Evolutionary conservation across 2,888 invertebrate genomes (phyloP).

Genomic region (Drosophila mettleri): DNA sequence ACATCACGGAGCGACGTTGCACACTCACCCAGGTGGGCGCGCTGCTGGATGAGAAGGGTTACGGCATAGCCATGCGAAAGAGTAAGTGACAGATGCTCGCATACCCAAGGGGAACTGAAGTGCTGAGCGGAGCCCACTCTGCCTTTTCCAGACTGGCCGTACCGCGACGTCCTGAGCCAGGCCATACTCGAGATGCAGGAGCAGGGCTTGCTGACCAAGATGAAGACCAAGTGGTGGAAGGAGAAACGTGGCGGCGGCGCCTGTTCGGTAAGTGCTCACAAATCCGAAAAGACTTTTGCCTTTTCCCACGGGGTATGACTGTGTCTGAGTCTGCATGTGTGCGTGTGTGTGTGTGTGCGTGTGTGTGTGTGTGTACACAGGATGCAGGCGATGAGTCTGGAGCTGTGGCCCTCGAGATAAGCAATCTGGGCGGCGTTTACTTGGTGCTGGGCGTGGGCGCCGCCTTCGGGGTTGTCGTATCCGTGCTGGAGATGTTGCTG

Average conservation of each 20-base stretch:
- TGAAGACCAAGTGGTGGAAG: conserved; percentile 97
- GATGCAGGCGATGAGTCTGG: conserved; percentile 80
- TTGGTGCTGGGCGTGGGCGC: conserved; percentile 87
- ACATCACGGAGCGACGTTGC: conserved; percentile 88
- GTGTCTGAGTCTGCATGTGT: conserved; percentile 9
- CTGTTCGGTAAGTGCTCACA: conserved; percentile 87
- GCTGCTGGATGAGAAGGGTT: conserved; percentile 89
- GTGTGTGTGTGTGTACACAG: conserved; percentile 68
- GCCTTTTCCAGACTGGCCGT: conserved; percentile 85
- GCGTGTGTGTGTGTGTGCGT: conserved; percentile 19
- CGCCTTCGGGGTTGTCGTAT: conserved; percentile 82
- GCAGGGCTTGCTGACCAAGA: conserved; percentile 89
- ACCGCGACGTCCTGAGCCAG: conserved; percentile 91
- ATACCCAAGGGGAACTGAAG: too few species aligned
- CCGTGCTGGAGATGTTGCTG: conserved; percentile 82
- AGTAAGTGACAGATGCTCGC: conserved; percentile 83
- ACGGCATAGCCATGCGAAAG: conserved; percentile 90
- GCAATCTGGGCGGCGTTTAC: conserved; percentile 89
- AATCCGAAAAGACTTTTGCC: conserved; percentile 22
- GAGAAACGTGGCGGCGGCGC: conserved; percentile 91
- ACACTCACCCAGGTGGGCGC: conserved; percentile 88
- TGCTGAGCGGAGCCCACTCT: too few species aligned
- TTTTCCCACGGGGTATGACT: conserved; percentile 19
- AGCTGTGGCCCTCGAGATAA: conserved; percentile 87
- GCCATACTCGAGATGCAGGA: conserved; percentile 95